A percentile compares a stretch with the other conserved stretches of the same genome.
phyloP scores from a whole-genome alignment of 2,113 vertebrate species.

The Gnathonemus longibarbis region DNA sequence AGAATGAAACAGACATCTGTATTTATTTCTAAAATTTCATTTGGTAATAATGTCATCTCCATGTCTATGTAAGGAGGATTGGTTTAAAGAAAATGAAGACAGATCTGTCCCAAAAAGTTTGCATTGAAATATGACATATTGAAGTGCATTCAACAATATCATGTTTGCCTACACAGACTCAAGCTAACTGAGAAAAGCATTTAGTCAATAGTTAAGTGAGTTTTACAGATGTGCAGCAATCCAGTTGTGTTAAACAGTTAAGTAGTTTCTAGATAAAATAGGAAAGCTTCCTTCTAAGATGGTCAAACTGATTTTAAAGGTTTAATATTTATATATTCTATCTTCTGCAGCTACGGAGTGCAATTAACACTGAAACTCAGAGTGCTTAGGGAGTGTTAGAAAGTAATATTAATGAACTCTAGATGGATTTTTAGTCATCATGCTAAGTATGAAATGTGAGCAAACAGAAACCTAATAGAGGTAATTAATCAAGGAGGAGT shows the following conservation, averaged over 20 bases:
- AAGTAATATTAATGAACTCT: slow-evolving; percentile 5
- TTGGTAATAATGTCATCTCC: background rate
- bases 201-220: background rate
- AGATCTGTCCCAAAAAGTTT: background rate
- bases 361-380: background rate
- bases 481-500: background rate
- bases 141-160: background rate
- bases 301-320: background rate
- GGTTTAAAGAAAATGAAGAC: background rate
- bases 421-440: background rate
- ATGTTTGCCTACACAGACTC: background rate
- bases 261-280: background rate
- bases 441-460: background rate
- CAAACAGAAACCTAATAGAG: background rate
- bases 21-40: background rate
- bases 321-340: background rate
- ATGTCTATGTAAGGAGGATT: background rate
- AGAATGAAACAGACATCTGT: background rate
- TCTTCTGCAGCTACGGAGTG: background rate
- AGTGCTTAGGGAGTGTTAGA: background rate
- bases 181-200: background rate
- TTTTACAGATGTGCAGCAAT: background rate
- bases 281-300: background rate
- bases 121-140: background rate
- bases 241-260: background rate